Evolutionary conservation across 2,797 vertebrate species (phyloP), one percentile per base, ranked within the genome.

Genomic region (Sebastes alutus): DNA sequence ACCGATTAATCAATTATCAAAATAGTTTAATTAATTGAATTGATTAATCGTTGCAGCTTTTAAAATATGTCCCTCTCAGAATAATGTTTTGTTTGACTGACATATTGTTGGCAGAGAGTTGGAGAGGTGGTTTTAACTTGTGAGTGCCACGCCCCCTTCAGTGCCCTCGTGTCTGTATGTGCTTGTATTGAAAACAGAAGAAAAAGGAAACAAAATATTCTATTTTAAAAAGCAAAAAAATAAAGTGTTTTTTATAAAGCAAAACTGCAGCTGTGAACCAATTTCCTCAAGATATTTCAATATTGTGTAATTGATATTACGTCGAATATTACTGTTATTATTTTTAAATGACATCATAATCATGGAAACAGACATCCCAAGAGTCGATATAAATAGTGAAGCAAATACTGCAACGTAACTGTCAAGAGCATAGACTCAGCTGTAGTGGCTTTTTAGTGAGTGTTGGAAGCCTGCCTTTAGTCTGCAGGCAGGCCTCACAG

Each of bases 401-500:
- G 33, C 25, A 14, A 35, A 52, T 25, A 33, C 49, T 22, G 6
- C 23, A 25, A 8, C 29, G 8, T 14, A 46, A 16, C 60, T 29
- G 33, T 27, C 14, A 12, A 58, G 55, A 58, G 73, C 27, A 59
- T 38, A 58, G 32, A 30, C 30, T 60, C 23, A 3, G 0, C 22
- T 38, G 25, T 56, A 54, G 38, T 33, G 59, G 62, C n/a, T 42
- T 42, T 42, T 42, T 42, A 66, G 7, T 46, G 42, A 70, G 59
- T 32, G 72, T 54, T 76, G 65, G 55, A 81, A 42, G 27, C 13
- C 23, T 62, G 70, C 72, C 22, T 38, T 9, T 2, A 23, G 33
- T 70, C 38, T 77, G 60, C 63, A 70, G 27, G 65, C 80, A 30
- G 54, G 60, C 72, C 69, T 70, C 49, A 32, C 23, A 29, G 60